Conservation (phyloP, 2,888 invertebrate species). For the Ceriagrion tenellum region DNA sequence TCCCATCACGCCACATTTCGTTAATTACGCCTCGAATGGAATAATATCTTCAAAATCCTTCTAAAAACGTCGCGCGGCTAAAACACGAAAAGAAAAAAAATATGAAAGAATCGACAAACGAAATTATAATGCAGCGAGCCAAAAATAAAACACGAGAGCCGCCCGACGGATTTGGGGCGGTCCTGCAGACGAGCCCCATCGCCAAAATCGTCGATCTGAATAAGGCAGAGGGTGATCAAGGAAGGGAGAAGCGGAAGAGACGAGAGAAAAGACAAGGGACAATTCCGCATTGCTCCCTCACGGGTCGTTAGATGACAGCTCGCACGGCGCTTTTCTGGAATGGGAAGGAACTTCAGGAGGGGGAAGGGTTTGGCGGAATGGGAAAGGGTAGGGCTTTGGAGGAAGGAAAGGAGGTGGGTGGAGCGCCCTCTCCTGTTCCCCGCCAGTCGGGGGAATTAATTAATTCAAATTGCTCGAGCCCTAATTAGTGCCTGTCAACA, state of each 20-base stretch:
- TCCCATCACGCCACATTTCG: too few species aligned
- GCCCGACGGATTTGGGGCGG: not conserved
- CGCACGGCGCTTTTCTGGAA: not conserved
- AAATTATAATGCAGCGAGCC: not conserved
- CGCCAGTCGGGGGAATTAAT: slow-evolving; percentile 42
- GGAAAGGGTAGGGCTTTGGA: not conserved
- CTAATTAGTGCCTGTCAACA: slow-evolving; percentile 59
- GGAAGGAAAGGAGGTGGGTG: not conserved
- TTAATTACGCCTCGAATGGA: too few species aligned
- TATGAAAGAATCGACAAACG: not conserved
- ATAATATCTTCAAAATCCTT: too few species aligned
- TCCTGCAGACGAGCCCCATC: not conserved
- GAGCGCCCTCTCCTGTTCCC: not conserved
- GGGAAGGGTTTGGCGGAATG: not conserved
- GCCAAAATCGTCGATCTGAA: not conserved
- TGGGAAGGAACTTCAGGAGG: too few species aligned
- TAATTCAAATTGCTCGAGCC: slow-evolving; percentile 58
- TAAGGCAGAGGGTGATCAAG: not conserved
- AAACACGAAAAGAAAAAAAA: too few species aligned
- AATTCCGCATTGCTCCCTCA: not conserved
- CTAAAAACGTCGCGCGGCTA: too few species aligned
- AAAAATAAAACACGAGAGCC: not conserved
- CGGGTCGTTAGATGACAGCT: slow-evolving; percentile 8
- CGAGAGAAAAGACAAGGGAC: not conserved
- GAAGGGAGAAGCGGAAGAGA: not conserved